Conservation (phyloP, 2,113 vertebrate genomes). For the Enhydra lutris region DNA sequence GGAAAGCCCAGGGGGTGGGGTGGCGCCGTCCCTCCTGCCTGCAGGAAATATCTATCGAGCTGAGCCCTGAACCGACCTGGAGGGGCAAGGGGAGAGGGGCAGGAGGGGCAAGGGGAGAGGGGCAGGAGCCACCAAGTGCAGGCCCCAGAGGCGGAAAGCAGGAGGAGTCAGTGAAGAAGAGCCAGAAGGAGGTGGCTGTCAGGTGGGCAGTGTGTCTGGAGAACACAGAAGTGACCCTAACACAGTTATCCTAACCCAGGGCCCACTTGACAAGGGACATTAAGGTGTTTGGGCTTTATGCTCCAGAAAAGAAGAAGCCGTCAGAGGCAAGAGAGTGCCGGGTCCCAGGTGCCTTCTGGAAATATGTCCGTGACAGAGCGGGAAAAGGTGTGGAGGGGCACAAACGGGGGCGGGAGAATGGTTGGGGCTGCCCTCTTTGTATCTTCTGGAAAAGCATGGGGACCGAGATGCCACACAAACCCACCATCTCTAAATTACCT, state of each 20-base stretch:
- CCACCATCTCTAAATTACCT: no score
- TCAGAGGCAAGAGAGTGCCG: not conserved
- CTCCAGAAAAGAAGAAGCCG: not conserved
- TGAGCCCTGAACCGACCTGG: not conserved
- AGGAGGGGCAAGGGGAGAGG: fast-evolving
- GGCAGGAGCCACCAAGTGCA: not conserved
- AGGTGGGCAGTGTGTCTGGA: not conserved
- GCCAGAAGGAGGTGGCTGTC: fast-evolving
- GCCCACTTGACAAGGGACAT: not conserved
- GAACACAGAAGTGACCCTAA: not conserved
- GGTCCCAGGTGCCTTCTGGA: not conserved
- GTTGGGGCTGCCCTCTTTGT: not conserved
- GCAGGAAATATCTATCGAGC: not conserved
- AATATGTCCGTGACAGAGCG: not conserved
- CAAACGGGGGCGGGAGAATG: fast-evolving
- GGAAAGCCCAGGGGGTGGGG: no score
- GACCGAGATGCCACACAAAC: not conserved
- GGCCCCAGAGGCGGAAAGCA: not conserved
- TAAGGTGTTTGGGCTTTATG: not conserved
- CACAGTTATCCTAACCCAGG: not conserved
- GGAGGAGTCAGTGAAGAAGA: not conserved
- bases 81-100: not conserved
- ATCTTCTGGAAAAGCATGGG: not conserved
- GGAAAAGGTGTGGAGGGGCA: no score
- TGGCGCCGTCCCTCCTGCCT: fast-evolving